phyloP scores from a whole-genome alignment of 2,888 invertebrate genomes.

The Julus scanicus region DNA sequence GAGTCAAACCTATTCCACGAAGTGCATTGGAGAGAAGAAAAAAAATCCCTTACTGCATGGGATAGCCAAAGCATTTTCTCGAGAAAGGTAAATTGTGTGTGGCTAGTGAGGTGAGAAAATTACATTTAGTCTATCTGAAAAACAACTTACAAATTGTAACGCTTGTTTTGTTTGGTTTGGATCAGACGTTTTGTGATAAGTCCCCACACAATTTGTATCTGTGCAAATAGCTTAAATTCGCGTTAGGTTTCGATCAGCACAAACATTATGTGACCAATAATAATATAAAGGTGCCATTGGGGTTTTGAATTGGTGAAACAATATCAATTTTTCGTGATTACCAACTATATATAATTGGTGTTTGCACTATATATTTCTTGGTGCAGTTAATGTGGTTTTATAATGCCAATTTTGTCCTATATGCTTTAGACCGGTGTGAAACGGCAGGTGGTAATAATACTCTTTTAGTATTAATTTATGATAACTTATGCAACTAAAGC shows the following conservation, averaged over 20 bases:
- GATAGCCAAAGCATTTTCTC: slow-evolving; percentile 10
- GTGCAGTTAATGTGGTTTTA: background rate
- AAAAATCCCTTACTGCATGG: background rate
- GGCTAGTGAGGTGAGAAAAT: slow-evolving; percentile 1
- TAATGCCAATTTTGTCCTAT: background rate
- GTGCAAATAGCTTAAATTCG: background rate
- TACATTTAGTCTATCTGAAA: background rate
- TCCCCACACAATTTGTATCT: background rate
- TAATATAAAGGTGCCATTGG: background rate
- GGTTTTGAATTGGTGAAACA: background rate
- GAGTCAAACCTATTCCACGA: slow-evolving; percentile 43
- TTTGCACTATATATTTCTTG: background rate
- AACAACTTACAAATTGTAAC: background rate
- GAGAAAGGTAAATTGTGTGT: slow-evolving; percentile 9
- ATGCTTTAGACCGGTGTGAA: no score
- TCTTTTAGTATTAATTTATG: no score
- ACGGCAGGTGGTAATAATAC: no score
- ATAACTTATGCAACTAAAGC: no score
- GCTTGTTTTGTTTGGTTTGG: background rate
- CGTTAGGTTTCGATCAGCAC: background rate
- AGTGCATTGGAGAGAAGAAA: background rate
- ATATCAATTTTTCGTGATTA: background rate
- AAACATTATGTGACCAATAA: background rate
- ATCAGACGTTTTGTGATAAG: background rate
- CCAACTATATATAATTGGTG: background rate